Conservation (phyloP, 2,113 vertebrate species). For the Orycteropus afer region DNA sequence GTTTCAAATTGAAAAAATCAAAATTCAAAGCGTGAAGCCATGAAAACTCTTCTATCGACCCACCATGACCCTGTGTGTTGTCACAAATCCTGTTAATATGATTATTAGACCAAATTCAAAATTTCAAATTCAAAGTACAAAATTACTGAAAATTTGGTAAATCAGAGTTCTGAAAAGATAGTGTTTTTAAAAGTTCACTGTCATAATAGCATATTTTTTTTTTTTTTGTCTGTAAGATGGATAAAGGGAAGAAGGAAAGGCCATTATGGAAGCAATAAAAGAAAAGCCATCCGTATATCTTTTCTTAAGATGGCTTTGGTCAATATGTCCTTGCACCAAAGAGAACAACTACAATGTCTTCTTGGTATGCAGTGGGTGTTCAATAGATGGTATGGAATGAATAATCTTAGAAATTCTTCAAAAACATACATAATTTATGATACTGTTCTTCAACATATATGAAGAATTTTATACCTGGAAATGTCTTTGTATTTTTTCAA, state of each 20-base stretch:
- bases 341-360: neutral
- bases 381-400: neutral
- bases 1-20: neutral
- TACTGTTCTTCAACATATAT: constrained; percentile 30
- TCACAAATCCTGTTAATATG: neutral
- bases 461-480: constrained; percentile 50
- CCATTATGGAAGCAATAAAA: neutral
- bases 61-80: neutral
- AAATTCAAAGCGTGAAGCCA: constrained; percentile 22
- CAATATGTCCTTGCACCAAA: neutral
- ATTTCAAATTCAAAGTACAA: neutral
- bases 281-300: neutral
- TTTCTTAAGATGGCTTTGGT: neutral
- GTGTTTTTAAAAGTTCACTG: neutral
- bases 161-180: neutral
- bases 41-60: constrained; percentile 9
- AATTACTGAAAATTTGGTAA: constrained; percentile 16
- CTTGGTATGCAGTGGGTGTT: neutral
- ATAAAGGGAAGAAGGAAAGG: neutral
- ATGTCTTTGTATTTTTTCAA: constrained; percentile 50
- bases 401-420: constrained; percentile 50
- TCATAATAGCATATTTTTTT: neutral
- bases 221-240: neutral
- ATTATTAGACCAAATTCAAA: too few species aligned
- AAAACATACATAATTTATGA: constrained; percentile 49